These are phyloP conservation scores for Amphibalanus amphitrite DNA, from an alignment of 1,140 invertebrate species.

Conservation along the genomic window DNA sequence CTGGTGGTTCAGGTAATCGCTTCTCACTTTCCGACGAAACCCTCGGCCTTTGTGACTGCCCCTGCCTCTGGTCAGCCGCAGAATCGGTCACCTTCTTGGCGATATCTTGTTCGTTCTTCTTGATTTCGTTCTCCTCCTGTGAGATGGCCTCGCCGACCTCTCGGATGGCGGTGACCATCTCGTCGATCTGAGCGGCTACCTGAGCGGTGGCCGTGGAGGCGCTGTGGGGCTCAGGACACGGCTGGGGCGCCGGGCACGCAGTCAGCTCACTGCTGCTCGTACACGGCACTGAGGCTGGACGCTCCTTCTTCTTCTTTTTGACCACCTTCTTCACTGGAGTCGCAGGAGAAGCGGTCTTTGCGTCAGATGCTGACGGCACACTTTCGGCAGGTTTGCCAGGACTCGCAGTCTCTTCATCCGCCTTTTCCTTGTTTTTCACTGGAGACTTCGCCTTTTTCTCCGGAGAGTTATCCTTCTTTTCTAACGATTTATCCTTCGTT, in stretches of 20 bases:
- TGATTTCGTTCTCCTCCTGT: neutral
- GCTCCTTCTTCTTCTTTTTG: neutral
- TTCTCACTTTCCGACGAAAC: too few species aligned
- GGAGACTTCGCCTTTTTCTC: constrained; percentile 10
- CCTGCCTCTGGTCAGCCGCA: neutral
- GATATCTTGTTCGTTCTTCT: neutral
- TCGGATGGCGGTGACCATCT: neutral
- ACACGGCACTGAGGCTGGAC: neutral
- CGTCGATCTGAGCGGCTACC: neutral
- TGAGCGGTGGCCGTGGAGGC: neutral
- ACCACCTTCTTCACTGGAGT: neutral
- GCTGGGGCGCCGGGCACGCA: too few species aligned
- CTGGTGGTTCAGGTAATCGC: too few species aligned
- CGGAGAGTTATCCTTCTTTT: constrained; percentile 9
- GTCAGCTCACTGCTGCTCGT: neutral
- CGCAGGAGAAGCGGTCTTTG: too few species aligned
- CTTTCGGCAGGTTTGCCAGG: neutral
- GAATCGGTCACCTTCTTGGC: neutral
- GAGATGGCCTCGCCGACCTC: neutral
- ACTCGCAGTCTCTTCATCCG: neutral
- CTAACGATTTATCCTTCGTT: constrained; percentile 8
- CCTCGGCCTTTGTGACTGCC: neutral
- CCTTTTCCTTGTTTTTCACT: constrained; percentile 7
- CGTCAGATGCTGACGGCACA: neutral
- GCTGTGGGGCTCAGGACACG: too few species aligned